Percentiles rank a stretch among this genome's conserved stretches.
Evolutionary conservation across 2,113 vertebrate genomes (phyloP).

Genomic region (Pleuronectes platessa): DNA sequence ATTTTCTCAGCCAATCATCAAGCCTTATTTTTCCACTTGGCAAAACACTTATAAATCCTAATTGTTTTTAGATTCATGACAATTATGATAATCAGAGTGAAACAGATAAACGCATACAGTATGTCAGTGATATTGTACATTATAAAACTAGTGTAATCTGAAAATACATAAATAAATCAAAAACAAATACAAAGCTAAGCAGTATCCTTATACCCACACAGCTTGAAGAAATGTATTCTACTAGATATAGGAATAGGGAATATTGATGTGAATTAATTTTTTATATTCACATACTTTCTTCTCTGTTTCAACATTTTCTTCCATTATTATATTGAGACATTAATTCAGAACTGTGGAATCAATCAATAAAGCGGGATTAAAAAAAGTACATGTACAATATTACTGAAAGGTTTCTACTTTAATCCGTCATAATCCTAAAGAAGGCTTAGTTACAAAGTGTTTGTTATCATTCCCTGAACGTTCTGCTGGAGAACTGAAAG

Average conservation of each 20-base stretch:
- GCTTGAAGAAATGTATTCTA: too few relatives aligned
- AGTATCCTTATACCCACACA: too few relatives aligned
- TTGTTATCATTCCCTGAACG: background rate
- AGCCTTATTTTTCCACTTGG: constrained; percentile 62
- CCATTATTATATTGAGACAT: too few relatives aligned
- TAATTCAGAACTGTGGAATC: background rate
- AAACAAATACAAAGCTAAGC: background rate
- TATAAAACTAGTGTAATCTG: background rate
- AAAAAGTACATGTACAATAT: background rate
- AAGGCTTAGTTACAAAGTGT: background rate
- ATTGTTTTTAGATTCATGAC: constrained; percentile 62
- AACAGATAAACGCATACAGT: constrained; percentile 50
- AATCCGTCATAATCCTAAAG: constrained; percentile 17
- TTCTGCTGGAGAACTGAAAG: background rate
- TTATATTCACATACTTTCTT: background rate
- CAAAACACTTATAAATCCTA: constrained; percentile 53
- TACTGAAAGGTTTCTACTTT: constrained; percentile 30
- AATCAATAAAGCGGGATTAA: background rate
- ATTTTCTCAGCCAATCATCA: constrained; percentile 70
- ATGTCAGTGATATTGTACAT: constrained; percentile 35
- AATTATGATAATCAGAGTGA: constrained; percentile 60
- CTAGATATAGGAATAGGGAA: too few relatives aligned
- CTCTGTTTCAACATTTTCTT: background rate
- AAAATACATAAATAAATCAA: background rate
- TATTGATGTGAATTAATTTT: too few relatives aligned